These are phyloP conservation scores for Actinernus sp. DNA, from an alignment of 92 coral and sea anemone genomes.

Conservation along the genomic window DNA sequence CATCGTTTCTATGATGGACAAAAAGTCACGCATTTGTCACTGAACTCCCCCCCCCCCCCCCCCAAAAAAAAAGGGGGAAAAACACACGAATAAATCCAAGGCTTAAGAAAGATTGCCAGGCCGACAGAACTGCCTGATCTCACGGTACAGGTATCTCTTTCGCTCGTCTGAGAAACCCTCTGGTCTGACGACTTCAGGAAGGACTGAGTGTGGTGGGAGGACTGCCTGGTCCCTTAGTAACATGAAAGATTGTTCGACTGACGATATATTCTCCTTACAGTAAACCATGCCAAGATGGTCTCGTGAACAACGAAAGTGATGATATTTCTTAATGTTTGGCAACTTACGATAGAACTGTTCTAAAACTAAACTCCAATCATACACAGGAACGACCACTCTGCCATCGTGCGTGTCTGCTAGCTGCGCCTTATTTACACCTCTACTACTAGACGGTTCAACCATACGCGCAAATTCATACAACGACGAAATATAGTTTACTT, in stretches of 20 bases:
- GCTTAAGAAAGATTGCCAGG: too few relatives aligned
- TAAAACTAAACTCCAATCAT: constrained; percentile 29
- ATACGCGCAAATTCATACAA: too few relatives aligned
- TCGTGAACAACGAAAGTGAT: constrained; percentile 19
- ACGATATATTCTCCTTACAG: constrained; percentile 14
- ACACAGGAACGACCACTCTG: constrained; percentile 35
- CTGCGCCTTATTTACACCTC: constrained; percentile 46
- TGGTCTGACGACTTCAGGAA: constrained; percentile 24
- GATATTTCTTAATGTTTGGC: constrained; percentile 7
- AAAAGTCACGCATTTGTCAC: too few relatives aligned
- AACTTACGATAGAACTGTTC: constrained; percentile 9
- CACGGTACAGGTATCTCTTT: constrained; percentile 18
- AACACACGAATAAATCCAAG: too few relatives aligned
- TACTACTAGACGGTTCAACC: constrained; percentile 35
- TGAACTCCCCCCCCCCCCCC: too few relatives aligned
- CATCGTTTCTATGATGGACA: too few relatives aligned
- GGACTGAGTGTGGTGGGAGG: constrained; percentile 1
- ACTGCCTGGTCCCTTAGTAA: constrained; percentile 2
- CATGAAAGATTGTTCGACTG: constrained; percentile 9
- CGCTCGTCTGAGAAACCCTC: constrained; percentile 13
- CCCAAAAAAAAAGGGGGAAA: too few relatives aligned
- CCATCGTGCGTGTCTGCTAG: constrained; percentile 52
- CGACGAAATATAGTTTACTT: constrained; percentile 24
- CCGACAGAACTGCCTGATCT: constrained; percentile 28
- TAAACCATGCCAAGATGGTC: constrained; percentile 12